Base-by-base conservation (phyloP, 2,888 invertebrate species). In the Scrobipalpa atriplicella region DNA sequence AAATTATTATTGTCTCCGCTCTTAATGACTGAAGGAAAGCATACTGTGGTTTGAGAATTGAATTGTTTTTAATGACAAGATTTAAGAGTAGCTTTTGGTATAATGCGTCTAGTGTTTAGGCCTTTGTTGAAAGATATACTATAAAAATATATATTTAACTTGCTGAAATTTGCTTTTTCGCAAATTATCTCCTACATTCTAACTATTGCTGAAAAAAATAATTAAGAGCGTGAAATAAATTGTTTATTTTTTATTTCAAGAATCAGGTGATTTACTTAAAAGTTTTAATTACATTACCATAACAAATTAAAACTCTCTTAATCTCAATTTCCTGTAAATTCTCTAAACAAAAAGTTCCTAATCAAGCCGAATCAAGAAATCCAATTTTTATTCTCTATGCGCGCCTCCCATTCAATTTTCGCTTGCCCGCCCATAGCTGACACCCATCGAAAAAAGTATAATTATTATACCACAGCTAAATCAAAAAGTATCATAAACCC, bases 341-440 rank as follows among this genome's bases (percentile, higher is more conserved):
- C 63, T 70, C 74, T 64, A 66, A 10, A 72, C 75, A 78, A 79
- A 78, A 79, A 77, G 85, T 79, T 74, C 75, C 77, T 79, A 82
- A 86, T 86, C 80, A 83, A 83, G 80, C 76, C 76, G 77, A 78
- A 75, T 71, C 67, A 68, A 67, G 70, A 71, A 72, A 75, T 78
- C 76, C 79, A 81, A 82, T 76, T 78, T 75, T 68, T 70, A 71
- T 73, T 72, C 67, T 73, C 77, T 77, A 78, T 66, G 73, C 74
- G 74, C 68, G 69, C 79, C 85, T 78, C 86, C 89, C 87, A 88
- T 85, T 83, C 81, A 79, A 86, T 84, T 87, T 84, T 83, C 81
- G 84, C 84, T 80, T 74, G 75, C 79, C 85, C 82, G 82, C 81
- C 79, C 78, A 78, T 76, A 73, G 73, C 80, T 81, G 79, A 86